phyloP scores from a whole-genome alignment of 2,888 invertebrate species.

The Erpobdella octoculata region DNA sequence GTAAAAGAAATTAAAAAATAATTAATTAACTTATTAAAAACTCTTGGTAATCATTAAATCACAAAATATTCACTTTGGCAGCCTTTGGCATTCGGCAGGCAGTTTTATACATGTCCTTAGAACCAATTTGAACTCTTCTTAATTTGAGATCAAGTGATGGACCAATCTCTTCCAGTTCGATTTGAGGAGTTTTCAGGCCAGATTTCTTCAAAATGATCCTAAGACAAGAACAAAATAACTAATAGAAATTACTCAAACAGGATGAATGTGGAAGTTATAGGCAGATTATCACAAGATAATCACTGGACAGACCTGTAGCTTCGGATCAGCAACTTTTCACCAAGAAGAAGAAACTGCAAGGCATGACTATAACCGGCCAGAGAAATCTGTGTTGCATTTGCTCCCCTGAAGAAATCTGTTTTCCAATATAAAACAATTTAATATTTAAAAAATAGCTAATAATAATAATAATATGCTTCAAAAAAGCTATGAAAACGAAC shows the following conservation, averaged over 20 bases:
- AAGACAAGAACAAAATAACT: not conserved
- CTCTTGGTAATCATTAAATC: not conserved
- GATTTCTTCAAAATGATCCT: constrained; percentile 82
- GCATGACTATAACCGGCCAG: constrained; percentile 89
- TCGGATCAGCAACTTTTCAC: constrained; percentile 70
- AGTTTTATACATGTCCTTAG: constrained; percentile 65
- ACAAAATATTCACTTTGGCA: constrained; percentile 45
- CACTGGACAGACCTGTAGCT: constrained; percentile 57
- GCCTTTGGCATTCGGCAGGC: constrained; percentile 47
- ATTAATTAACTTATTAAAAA: not conserved
- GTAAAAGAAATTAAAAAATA: constrained; percentile 1
- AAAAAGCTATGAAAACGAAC: too few species aligned
- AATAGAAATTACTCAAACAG: not conserved
- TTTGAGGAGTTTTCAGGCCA: constrained; percentile 74
- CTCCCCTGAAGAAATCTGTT: constrained; percentile 83
- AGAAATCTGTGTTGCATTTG: constrained; percentile 70
- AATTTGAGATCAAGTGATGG: constrained; percentile 80
- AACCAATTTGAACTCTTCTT: constrained; percentile 77
- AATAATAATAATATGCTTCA: too few species aligned
- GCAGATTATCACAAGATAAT: not conserved
- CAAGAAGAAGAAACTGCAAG: constrained; percentile 75
- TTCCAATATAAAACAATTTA: too few species aligned
- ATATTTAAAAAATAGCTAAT: too few species aligned
- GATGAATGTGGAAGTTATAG: not conserved
- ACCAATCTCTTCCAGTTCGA: constrained; percentile 87